A percentile compares a stretch with the other conserved stretches of the same genome.
phyloP scores from a whole-genome alignment of 2,113 vertebrate species.

The Tinamus guttatus region DNA sequence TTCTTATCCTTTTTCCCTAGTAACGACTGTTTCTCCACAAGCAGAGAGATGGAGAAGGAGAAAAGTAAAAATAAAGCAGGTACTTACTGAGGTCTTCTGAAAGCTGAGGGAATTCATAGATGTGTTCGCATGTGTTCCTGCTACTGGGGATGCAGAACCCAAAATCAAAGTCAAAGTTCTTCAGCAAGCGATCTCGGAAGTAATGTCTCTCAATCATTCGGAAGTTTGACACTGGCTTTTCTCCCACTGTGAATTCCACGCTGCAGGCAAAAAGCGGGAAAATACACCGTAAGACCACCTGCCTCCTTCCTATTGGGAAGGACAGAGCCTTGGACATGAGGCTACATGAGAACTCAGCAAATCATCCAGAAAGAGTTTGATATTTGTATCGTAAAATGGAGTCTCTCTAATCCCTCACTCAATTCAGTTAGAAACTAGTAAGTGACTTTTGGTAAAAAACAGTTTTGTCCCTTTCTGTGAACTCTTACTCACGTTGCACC shows the following conservation, averaged over 20 bases:
- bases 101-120: conserved; percentile 98
- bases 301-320: neutral
- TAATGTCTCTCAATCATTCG: conserved; percentile 99
- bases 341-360: neutral
- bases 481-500: conserved; percentile 93
- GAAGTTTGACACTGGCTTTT: conserved; percentile 93
- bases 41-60: neutral
- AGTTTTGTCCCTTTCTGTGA: neutral
- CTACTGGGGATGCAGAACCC: conserved; percentile 99
- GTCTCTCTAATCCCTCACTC: neutral
- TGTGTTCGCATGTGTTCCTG: conserved; percentile 97
- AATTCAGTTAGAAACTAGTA: neutral
- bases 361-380: neutral
- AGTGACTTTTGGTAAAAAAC: neutral
- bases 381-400: neutral
- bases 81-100: conserved; percentile 95
- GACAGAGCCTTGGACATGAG: neutral
- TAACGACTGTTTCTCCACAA: neutral
- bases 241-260: conserved; percentile 97
- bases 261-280: conserved; percentile 69
- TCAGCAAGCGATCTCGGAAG: conserved; percentile 94
- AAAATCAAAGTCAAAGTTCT: conserved; percentile 99
- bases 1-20: neutral
- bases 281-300: neutral
- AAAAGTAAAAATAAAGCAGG: neutral